phyloP scores from a whole-genome alignment of 2,113 vertebrate genomes.

The Galbula dea region DNA sequence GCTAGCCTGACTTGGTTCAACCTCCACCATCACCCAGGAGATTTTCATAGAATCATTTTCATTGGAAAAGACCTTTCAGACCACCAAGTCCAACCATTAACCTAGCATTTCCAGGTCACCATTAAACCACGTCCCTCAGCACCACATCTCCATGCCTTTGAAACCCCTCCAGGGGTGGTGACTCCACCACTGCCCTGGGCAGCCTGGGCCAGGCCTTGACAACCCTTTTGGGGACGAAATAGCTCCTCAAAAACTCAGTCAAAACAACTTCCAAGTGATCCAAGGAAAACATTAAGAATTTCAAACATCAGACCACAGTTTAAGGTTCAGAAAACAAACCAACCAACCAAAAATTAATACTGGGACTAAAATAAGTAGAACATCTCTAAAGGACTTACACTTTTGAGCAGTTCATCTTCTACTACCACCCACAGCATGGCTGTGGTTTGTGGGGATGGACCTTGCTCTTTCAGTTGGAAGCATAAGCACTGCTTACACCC shows the following conservation, averaged over 20 bases:
- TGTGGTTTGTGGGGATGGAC: not conserved
- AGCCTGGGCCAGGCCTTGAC: not conserved
- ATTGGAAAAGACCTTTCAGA: not conserved
- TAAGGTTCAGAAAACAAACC: not conserved
- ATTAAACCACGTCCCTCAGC: not conserved
- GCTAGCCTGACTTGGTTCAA: too few species aligned
- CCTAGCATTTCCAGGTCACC: not conserved
- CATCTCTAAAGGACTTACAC: not conserved
- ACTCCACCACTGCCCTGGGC: not conserved
- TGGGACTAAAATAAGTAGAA: not conserved
- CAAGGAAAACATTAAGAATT: not conserved
- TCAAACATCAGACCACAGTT: not conserved
- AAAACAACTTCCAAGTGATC: not conserved
- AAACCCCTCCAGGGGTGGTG: not conserved
- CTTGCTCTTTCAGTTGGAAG: not conserved
- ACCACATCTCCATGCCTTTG: not conserved
- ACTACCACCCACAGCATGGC: too few species aligned
- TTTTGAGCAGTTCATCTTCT: not conserved
- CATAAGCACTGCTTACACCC: too few species aligned
- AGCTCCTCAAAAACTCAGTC: not conserved
- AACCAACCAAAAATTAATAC: not conserved
- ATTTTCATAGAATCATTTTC: not conserved
- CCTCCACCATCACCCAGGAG: not conserved
- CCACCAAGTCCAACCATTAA: not conserved
- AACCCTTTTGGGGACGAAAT: not conserved